These are phyloP conservation scores for Pygoscelis antarcticus DNA, from an alignment of 2,113 vertebrate genomes.

Conservation along the genomic window DNA sequence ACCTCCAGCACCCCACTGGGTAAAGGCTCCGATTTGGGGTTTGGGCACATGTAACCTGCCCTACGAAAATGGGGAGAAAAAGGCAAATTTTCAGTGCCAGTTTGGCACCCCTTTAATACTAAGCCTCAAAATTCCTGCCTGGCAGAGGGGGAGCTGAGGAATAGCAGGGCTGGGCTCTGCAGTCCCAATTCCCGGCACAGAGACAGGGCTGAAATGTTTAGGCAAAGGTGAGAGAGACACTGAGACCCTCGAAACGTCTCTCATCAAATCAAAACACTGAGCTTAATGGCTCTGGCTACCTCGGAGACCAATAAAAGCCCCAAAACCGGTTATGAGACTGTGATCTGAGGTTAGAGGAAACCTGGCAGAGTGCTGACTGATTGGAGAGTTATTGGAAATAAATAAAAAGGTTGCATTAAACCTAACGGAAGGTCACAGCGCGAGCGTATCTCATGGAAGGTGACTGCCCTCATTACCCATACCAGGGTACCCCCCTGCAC, in stretches of 20 bases:
- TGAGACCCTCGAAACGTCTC: slow-evolving; percentile 34
- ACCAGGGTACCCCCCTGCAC: background rate
- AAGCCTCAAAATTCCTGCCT: background rate
- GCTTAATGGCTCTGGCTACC: slow-evolving; percentile 63
- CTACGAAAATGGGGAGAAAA: background rate
- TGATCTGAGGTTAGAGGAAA: slow-evolving; percentile 63
- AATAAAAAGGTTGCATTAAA: slow-evolving; percentile 66
- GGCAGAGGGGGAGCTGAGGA: background rate
- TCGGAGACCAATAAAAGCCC: slow-evolving; percentile 68
- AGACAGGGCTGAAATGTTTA: slow-evolving; percentile 10
- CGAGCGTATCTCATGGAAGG: slow-evolving; percentile 1
- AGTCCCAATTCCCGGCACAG: background rate
- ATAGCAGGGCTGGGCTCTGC: background rate
- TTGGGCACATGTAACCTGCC: background rate
- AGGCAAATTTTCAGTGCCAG: background rate
- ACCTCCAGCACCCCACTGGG: background rate
- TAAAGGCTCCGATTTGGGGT: background rate
- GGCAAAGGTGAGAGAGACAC: slow-evolving; percentile 56
- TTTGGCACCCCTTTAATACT: background rate
- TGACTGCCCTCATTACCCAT: slow-evolving; percentile 14
- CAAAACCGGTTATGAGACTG: slow-evolving; percentile 64
- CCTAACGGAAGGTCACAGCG: slow-evolving; percentile 49
- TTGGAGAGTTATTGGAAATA: slow-evolving; percentile 67
- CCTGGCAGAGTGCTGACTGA: slow-evolving; percentile 43
- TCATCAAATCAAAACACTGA: slow-evolving; percentile 58